Base-by-base conservation (phyloP, 2,797 vertebrate genomes). In the Coreius guichenoti region DNA sequence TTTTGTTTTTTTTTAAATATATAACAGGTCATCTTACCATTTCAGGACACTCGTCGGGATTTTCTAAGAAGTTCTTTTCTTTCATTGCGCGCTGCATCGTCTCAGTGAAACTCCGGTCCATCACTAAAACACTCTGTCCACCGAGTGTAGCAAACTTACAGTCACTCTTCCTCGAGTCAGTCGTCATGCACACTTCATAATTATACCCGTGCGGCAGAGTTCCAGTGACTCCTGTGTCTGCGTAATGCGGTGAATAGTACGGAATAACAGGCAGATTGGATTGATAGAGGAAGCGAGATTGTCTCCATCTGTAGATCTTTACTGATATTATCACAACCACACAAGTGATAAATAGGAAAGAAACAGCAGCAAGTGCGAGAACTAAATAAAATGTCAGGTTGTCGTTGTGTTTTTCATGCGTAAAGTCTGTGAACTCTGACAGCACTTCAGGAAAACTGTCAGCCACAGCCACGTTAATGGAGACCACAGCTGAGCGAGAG, bases 201-300 rank as follows among this genome's bases (percentile, higher is more conserved):
- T 89, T 89, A 65, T 90, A 88, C 29, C 88, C 70, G 33, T 88
- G 87, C 1, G 81, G 87, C 13, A 90, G 74, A 84, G 89, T 89
- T 86, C 86, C 86, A 74, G 87, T 84, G 8, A 74, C 67, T 76
- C 87, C 80, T 69, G 85, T 87, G 79, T 90, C 89, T 80, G 84
- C 33, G 49, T 87, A 90, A 70, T 85, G 68, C 9, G 89, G 63
- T 63, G 89, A 84, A 82, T 88, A 90, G 72, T 86, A 90, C 0
- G 88, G 89, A 81, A 90, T 90, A 68, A 89, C 88, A 8, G 89
- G 89, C 31, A 90, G 82, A 85, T 80, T 90, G n/a, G 89, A 83
- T 43, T 87, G 78, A 80, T 81, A 85, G 19, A 89, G 21, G 36
- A 84, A 51, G 58, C 95, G 90, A 94, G 94, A 78, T 93, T 91